Conservation (phyloP, 1,140 invertebrate species). For the Hestina assimilis region DNA sequence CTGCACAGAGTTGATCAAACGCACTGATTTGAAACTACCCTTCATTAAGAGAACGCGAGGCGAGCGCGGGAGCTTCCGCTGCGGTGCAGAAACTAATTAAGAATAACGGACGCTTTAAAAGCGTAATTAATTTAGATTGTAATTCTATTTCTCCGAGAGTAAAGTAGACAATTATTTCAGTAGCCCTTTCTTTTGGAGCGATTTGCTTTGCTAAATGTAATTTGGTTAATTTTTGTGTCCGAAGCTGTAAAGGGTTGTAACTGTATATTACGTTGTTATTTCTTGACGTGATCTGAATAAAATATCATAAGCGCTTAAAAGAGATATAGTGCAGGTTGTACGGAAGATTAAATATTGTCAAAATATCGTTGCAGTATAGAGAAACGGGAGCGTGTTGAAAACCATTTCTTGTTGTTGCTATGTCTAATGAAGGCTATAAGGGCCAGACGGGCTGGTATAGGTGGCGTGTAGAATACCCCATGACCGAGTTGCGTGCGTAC, state of each 20-base stretch:
- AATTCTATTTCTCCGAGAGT: slow-evolving; percentile 77
- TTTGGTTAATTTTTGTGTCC: slow-evolving; percentile 74
- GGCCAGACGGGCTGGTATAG: slow-evolving; percentile 36
- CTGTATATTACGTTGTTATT: slow-evolving; percentile 47
- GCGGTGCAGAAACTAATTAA: slow-evolving; percentile 79
- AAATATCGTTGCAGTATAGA: slow-evolving; percentile 18
- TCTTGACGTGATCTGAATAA: slow-evolving; percentile 34
- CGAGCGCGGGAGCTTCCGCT: slow-evolving; percentile 70
- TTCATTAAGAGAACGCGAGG: slow-evolving; percentile 75
- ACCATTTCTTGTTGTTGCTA: slow-evolving; percentile 47
- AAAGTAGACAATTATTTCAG: slow-evolving; percentile 78
- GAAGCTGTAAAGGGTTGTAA: slow-evolving; percentile 55
- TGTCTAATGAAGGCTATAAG: slow-evolving; percentile 59
- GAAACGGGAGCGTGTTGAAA: slow-evolving; percentile 42
- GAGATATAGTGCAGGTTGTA: slow-evolving; percentile 8
- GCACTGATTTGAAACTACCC: slow-evolving; percentile 78
- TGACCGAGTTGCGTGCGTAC: slow-evolving; percentile 57
- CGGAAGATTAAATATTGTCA: slow-evolving; percentile 23
- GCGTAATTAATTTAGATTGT: slow-evolving; percentile 79
- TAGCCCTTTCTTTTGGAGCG: slow-evolving; percentile 75
- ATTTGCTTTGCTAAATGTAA: slow-evolving; percentile 73
- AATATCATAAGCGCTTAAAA: slow-evolving; percentile 13
- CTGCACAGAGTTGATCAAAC: slow-evolving; percentile 79
- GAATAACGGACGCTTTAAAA: slow-evolving; percentile 79
- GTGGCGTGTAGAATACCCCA: slow-evolving; percentile 44